phyloP scores from a whole-genome alignment of 2,888 invertebrate genomes.

The Penaeus monodon region DNA sequence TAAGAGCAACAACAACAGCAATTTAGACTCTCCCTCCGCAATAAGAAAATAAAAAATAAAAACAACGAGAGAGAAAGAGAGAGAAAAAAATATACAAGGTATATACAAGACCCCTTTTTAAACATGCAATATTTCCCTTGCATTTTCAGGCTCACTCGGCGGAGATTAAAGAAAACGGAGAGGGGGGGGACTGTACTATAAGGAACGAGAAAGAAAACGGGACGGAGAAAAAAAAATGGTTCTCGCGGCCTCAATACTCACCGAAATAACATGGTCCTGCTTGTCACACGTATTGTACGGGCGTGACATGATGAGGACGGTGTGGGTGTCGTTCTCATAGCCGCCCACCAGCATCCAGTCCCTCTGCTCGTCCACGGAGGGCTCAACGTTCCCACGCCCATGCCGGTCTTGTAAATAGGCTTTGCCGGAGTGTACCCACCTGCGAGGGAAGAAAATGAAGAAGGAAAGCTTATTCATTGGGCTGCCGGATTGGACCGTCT shows the following conservation, averaged over 20 bases:
- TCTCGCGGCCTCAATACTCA: conserved; percentile 22
- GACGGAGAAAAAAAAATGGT: no score
- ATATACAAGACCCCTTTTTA: no score
- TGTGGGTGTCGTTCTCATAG: conserved; percentile 65
- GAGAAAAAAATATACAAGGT: no score
- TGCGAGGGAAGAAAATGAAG: not conserved
- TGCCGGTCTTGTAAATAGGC: conserved; percentile 65
- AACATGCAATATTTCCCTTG: no score
- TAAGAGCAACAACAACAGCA: no score
- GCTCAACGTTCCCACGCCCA: conserved; percentile 63
- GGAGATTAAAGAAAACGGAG: no score
- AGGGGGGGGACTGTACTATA: no score
- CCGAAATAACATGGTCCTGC: conserved; percentile 65
- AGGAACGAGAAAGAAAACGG: no score
- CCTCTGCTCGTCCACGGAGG: conserved; percentile 64
- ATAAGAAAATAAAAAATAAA: no score
- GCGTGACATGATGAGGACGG: conserved; percentile 66
- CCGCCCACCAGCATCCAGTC: conserved; percentile 65
- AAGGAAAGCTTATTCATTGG: not conserved
- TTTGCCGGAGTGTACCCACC: conserved; percentile 61
- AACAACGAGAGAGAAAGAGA: no score
- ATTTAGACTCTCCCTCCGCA: no score
- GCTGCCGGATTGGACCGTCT: not conserved
- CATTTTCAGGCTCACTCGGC: no score
- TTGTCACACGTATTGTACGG: conserved; percentile 67